These are phyloP conservation scores for Pollenia angustigena DNA, from an alignment of 2,888 invertebrate species.

Conservation along the genomic window DNA sequence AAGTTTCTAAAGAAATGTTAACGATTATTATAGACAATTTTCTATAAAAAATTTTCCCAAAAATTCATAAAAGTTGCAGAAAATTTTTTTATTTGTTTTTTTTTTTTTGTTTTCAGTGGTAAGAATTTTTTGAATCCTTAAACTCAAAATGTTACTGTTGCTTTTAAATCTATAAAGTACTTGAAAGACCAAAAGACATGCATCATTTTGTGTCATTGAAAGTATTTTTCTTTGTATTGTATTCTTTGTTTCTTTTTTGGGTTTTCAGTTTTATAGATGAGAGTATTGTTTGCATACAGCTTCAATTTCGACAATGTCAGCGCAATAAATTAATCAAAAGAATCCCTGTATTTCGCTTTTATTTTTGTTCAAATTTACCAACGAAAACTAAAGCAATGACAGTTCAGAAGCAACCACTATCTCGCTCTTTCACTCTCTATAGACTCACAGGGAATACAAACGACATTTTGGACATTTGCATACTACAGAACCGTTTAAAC, in stretches of 20 bases:
- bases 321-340: constrained; percentile 76
- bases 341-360: constrained; percentile 66
- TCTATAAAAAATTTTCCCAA: too few species aligned
- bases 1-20: too few species aligned
- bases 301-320: constrained; percentile 74
- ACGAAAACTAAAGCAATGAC: constrained; percentile 46
- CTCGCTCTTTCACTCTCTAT: background rate
- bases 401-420: constrained; percentile 18
- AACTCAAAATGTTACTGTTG: background rate
- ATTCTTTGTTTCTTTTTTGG: constrained; percentile 1
- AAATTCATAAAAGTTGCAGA: too few species aligned
- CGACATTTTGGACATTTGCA: constrained; percentile 72
- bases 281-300: constrained; percentile 72
- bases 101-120: background rate
- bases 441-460: constrained; percentile 45
- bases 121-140: background rate
- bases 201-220: constrained; percentile 73
- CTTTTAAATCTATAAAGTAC: constrained; percentile 40
- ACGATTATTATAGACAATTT: too few species aligned
- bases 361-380: constrained; percentile 25
- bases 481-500: constrained; percentile 56
- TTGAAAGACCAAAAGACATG: constrained; percentile 57
- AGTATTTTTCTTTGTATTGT: constrained; percentile 59
- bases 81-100: too few species aligned
- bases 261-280: constrained; percentile 26